Base-by-base conservation (phyloP, 1,140 invertebrate species). In the Theocolax elegans region DNA sequence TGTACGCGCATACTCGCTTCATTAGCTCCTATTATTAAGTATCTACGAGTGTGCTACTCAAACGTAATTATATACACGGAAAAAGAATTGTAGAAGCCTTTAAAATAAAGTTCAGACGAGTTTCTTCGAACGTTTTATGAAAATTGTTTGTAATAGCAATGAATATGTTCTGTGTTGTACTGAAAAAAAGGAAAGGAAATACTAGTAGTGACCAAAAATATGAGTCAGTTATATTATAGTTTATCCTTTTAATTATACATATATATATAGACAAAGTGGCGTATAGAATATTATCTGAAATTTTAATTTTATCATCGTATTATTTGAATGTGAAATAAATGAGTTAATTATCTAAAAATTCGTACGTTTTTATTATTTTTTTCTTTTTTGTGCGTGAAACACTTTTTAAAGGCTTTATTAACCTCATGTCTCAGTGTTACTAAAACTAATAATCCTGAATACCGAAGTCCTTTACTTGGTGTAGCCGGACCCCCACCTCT, bases 401-500 rank as follows among this genome's bases (percentile, higher is more conserved):
- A 62, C 58, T 69, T 62, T 69, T 69, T 46, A 38, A 63, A 70
- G 40, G 59, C 67, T 56, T 64, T 48, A 42, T 64, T 46, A 42
- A 60, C 56, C 49, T 64, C 42, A 67, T 67, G 58, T 63, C 13
- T 42, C 65, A 46, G 70, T 62, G 44, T 77, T 66, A 72, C 58
- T 53, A 72, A 63, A 53, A 68, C 66, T 60, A 53, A 60, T 59
- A 40, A 29, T 71, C 44, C 67, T 62, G n/a, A 58, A 58, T 70
- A 40, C 51, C 49, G 38, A 56, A 54, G 21, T 63, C 78, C 77
- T 77, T 77, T 68, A 80, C 77, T 77, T 83, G 84, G 82, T 85
- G 82, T 85, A 85, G 84, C 83, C 77, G 82, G 81, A 83, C 81
- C 81, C 81, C 84, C 80, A 82, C 74, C 78, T 76, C 79, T 77